A percentile compares a stretch with the other conserved stretches of the same genome.
phyloP scores from a whole-genome alignment of 2,797 vertebrate genomes.

The Leptodactylus fallax region DNA sequence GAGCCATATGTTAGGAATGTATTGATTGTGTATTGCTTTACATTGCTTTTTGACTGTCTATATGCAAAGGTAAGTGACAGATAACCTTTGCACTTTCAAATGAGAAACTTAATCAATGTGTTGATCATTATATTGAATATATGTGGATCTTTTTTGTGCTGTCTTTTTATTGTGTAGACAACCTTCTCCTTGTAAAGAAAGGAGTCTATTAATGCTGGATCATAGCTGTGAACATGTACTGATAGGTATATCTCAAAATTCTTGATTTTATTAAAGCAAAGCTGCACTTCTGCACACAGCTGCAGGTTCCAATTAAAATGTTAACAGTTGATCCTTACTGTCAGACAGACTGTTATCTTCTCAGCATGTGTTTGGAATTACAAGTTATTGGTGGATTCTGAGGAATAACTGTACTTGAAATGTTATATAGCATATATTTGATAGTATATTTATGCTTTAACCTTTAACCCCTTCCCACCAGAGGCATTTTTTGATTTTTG shows the following conservation, averaged over 20 bases:
- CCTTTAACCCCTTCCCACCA: too few species aligned
- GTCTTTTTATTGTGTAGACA: neutral
- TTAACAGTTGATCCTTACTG: neutral
- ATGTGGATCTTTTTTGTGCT: neutral
- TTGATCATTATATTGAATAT: constrained; percentile 32
- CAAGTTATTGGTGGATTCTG: neutral
- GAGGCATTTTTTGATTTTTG: too few species aligned
- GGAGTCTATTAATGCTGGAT: neutral
- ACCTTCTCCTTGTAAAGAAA: neutral
- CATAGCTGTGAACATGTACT: neutral
- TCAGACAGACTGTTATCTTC: neutral
- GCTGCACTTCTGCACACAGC: too few species aligned
- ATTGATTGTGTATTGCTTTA: constrained; percentile 33
- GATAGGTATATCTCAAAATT: neutral
- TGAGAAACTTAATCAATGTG: constrained; percentile 20
- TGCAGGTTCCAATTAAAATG: too few species aligned
- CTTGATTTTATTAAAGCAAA: neutral
- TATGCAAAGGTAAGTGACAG: constrained; percentile 20
- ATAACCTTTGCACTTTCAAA: constrained; percentile 25
- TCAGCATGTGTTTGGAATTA: neutral
- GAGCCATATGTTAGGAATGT: neutral
- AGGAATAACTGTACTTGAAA: too few species aligned
- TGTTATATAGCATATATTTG: too few species aligned
- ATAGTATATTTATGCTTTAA: too few species aligned
- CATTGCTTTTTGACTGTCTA: constrained; percentile 13